These are phyloP conservation scores for Panorpa germanica DNA, from an alignment of 2,888 invertebrate genomes.

Conservation along the genomic window DNA sequence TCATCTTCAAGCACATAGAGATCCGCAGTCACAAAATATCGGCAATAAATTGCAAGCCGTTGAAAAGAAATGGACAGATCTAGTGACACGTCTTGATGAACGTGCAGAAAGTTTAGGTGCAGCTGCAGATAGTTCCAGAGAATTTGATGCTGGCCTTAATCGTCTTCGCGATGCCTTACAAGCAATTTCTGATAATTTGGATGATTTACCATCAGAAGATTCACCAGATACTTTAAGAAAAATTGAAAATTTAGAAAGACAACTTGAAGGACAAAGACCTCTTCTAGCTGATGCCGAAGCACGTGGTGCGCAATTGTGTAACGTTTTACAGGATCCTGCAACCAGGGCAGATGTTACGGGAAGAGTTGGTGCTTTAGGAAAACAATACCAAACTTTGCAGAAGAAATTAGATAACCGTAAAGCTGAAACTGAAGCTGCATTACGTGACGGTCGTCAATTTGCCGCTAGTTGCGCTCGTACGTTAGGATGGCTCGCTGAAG, in stretches of 20 bases:
- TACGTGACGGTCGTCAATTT: constrained; percentile 77
- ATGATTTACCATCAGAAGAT: constrained; percentile 62
- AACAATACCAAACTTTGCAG: constrained; percentile 75
- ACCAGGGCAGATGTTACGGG: constrained; percentile 80
- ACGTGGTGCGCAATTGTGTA: constrained; percentile 75
- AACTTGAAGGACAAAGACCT: constrained; percentile 75
- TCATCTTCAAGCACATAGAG: constrained; percentile 25
- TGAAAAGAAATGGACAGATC: constrained; percentile 61
- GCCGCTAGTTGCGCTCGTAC: constrained; percentile 77
- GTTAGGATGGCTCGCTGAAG: constrained; percentile 74
- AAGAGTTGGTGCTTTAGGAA: constrained; percentile 68
- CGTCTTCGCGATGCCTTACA: constrained; percentile 74
- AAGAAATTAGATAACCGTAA: constrained; percentile 78
- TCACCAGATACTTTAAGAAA: constrained; percentile 75
- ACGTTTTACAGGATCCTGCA: constrained; percentile 75
- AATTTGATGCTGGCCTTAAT: constrained; percentile 77
- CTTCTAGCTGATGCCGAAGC: constrained; percentile 73
- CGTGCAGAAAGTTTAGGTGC: constrained; percentile 79
- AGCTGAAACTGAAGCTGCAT: constrained; percentile 73
- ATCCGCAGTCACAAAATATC: constrained; percentile 29
- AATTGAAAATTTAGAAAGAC: constrained; percentile 71
- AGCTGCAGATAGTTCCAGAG: constrained; percentile 80
- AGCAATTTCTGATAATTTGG: constrained; percentile 71
- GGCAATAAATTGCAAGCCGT: constrained; percentile 53
- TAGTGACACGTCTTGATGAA: constrained; percentile 62